A percentile compares a stretch with the other conserved stretches of the same genome.
Conservation (phyloP, 1,140 invertebrate genomes). For the Drosophila arizonae region DNA sequence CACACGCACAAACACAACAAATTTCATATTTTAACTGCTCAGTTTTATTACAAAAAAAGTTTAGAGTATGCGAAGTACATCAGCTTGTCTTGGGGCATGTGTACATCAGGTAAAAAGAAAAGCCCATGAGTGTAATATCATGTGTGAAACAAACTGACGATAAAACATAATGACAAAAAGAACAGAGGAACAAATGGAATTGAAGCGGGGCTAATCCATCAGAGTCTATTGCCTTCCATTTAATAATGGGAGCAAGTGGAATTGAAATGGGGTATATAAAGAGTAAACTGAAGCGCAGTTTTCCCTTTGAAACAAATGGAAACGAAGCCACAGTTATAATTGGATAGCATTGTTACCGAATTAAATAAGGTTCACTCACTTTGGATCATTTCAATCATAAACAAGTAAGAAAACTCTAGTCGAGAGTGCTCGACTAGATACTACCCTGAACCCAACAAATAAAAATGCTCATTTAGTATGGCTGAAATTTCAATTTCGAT, state of each 20-base stretch:
- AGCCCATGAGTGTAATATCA: background rate
- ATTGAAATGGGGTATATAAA: background rate
- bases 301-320: background rate
- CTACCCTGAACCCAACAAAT: too few relatives aligned
- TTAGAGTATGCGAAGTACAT: constrained; percentile 6
- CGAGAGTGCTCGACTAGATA: too few relatives aligned
- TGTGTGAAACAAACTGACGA: background rate
- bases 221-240: too few relatives aligned
- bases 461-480: too few relatives aligned
- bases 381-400: too few relatives aligned
- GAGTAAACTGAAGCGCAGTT: background rate
- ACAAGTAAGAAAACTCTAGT: too few relatives aligned
- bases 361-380: too few relatives aligned
- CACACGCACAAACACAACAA: background rate
- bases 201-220: too few relatives aligned
- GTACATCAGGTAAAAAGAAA: background rate
- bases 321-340: background rate
- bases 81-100: background rate
- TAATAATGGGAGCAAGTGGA: background rate
- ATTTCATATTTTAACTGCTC: constrained; percentile 42
- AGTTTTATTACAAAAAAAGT: constrained; percentile 8
- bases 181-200: background rate
- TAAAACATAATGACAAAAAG: background rate
- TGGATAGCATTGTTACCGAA: too few relatives aligned
- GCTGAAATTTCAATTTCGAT: too few relatives aligned